Conservation (phyloP, 2,888 invertebrate species). For the Drosophila barbarae region DNA sequence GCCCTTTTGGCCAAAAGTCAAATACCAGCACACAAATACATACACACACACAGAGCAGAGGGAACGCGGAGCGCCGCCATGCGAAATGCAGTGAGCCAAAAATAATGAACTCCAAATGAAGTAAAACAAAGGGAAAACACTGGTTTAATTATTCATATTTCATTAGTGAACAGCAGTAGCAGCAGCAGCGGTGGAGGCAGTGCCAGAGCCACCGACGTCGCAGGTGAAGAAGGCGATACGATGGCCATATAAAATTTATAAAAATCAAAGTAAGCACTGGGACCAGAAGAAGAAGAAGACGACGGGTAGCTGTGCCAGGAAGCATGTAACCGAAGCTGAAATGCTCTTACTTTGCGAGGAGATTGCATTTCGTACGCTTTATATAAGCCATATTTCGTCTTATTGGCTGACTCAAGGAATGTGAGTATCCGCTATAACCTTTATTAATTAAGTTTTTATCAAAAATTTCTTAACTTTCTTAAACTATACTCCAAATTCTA, state of each 20-base stretch:
- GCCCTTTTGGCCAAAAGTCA: conserved; percentile 34
- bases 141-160: conserved; percentile 72
- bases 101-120: conserved; percentile 72
- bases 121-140: conserved; percentile 68
- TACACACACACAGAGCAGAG: neutral
- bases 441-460: neutral
- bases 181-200: neutral
- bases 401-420: neutral
- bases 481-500: too few relatives aligned
- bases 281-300: conserved; percentile 4
- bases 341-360: conserved; percentile 1
- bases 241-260: conserved; percentile 66
- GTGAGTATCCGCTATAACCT: neutral
- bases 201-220: conserved; percentile 13
- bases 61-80: neutral
- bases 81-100: conserved; percentile 54
- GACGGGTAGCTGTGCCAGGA: neutral
- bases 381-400: neutral
- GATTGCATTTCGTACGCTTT: neutral
- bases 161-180: conserved; percentile 58
- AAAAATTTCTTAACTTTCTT: too few relatives aligned
- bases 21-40: conserved; percentile 14
- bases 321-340: neutral
- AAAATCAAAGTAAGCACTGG: conserved; percentile 65
- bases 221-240: conserved; percentile 25